Conservation (phyloP, 2,113 vertebrate genomes). For the Petromus typicus region DNA sequence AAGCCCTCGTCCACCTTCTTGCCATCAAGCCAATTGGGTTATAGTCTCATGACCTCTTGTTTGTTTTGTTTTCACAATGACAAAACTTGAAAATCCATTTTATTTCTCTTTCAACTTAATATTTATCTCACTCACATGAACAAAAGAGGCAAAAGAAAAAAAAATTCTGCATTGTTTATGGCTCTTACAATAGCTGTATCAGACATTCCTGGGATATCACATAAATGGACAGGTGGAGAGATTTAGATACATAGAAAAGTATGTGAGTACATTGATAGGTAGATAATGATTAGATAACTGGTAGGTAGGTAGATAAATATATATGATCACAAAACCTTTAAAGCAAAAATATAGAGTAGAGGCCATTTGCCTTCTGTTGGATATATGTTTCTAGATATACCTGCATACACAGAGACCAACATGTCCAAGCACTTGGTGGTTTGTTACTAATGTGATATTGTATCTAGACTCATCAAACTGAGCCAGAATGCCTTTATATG, state of each 20-base stretch:
- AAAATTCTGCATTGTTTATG: neutral
- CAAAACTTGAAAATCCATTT: neutral
- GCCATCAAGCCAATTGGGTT: neutral
- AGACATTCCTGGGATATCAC: neutral
- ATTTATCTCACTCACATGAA: neutral
- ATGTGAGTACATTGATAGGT: neutral
- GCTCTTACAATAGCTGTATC: neutral
- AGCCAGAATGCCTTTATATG: neutral
- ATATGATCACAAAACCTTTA: neutral
- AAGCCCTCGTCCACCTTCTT: too few relatives aligned
- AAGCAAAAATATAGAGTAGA: neutral
- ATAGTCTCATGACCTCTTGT: neutral
- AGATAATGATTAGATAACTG: neutral
- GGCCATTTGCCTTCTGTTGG: neutral
- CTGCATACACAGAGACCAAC: neutral
- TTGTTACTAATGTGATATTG: neutral
- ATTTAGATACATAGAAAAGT: neutral
- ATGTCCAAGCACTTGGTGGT: neutral
- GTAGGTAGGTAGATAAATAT: neutral
- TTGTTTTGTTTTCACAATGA: neutral
- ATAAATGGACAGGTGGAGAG: neutral
- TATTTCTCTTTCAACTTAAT: constrained; percentile 1
- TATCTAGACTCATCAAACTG: neutral
- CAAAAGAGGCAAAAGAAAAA: neutral
- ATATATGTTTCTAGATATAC: neutral